Percentiles rank a stretch among this genome's conserved stretches.
These are phyloP conservation scores for Brachycybe producta DNA, from an alignment of 2,888 invertebrate species.

Conservation along the genomic window DNA sequence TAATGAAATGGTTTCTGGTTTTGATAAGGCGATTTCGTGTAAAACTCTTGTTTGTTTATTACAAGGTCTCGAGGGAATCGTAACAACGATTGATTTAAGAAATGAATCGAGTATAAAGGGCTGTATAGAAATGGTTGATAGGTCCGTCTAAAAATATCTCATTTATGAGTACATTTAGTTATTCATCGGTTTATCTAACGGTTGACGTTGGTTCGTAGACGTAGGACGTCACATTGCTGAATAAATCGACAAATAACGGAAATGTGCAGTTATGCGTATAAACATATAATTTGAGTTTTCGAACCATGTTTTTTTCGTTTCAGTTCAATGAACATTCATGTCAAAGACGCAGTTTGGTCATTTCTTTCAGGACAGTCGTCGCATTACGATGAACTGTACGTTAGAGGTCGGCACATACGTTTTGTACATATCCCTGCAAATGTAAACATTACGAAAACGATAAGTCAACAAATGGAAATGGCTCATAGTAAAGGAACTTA, in stretches of 20 bases:
- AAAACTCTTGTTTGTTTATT: slow-evolving; percentile 8
- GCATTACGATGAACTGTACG: background rate
- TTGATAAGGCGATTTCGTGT: background rate
- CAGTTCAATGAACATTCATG: too few species aligned
- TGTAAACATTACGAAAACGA: too few species aligned
- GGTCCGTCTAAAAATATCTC: background rate
- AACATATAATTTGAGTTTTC: too few species aligned
- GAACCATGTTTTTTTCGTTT: too few species aligned
- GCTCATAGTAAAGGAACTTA: too few species aligned
- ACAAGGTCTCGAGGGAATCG: background rate
- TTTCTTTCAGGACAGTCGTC: background rate
- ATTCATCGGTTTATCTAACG: too few species aligned
- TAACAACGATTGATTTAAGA: background rate
- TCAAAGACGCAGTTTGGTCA: background rate
- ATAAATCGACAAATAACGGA: background rate
- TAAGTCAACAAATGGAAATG: too few species aligned
- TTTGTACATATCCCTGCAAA: background rate
- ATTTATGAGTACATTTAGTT: background rate
- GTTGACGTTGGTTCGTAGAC: too few species aligned
- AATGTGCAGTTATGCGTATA: background rate
- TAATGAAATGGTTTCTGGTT: slow-evolving; percentile 6
- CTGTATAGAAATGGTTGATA: background rate
- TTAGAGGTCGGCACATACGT: background rate
- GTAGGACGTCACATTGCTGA: too few species aligned
- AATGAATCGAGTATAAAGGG: background rate